A percentile compares a stretch with the other conserved stretches of the same genome.
Conservation (phyloP, 1,140 invertebrate genomes). For the Solenopsis invicta region DNA sequence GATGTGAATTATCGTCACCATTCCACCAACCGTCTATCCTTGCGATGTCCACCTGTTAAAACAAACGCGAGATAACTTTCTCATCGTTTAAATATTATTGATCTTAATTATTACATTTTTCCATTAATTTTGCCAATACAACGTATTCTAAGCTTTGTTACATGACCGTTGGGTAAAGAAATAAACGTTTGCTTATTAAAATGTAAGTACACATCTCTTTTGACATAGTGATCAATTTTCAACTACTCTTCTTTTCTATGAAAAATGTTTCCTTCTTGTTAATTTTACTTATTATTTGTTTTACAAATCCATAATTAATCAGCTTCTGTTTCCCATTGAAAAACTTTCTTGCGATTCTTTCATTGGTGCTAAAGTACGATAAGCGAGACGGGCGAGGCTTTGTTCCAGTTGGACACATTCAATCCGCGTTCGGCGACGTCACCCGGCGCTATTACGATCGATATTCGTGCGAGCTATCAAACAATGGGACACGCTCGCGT, state of each 20-base stretch:
- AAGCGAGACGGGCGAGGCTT: slow-evolving; percentile 42
- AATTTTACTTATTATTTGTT: not conserved
- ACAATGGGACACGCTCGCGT: slow-evolving; percentile 33
- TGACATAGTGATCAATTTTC: not conserved
- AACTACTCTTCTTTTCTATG: not conserved
- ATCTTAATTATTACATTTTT: slow-evolving; percentile 17
- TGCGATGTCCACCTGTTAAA: slow-evolving; percentile 50
- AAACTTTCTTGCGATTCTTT: slow-evolving; percentile 17
- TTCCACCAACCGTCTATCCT: slow-evolving; percentile 27
- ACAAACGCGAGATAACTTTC: not conserved
- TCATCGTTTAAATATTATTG: not conserved
- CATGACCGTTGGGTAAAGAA: not conserved
- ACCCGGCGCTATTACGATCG: slow-evolving; percentile 51
- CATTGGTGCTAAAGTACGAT: slow-evolving; percentile 39
- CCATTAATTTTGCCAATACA: not conserved
- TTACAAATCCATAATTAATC: not conserved
- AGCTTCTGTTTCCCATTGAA: slow-evolving; percentile 4
- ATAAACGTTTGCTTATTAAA: not conserved
- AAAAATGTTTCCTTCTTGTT: not conserved
- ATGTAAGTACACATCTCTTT: not conserved
- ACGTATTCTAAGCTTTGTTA: not conserved
- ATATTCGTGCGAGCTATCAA: slow-evolving; percentile 51
- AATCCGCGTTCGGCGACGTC: slow-evolving; percentile 56
- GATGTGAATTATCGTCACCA: slow-evolving; percentile 63
- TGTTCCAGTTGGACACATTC: slow-evolving; percentile 56